Evolutionary conservation across 2,113 vertebrate genomes (phyloP), one percentile per base, ranked within the genome.

Genomic region (Hydrolagus affinis): DNA sequence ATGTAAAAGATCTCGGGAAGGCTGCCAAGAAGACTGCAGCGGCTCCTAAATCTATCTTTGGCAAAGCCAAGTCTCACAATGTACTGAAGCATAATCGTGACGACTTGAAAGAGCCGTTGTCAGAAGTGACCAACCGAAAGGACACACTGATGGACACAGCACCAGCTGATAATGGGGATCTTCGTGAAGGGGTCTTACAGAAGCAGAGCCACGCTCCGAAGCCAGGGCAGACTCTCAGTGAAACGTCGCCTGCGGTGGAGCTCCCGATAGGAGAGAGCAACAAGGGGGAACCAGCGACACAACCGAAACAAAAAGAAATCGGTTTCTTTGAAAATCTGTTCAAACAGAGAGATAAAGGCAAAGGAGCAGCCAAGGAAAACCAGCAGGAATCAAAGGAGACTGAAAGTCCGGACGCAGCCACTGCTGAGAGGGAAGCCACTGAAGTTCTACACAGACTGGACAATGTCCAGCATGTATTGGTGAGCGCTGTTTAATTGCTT

Each of bases 271-370:
- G 88, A 0, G 87, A 1, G 10, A 60, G 87, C 10, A 86, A 88
- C 0, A 85, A 89, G 88, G 72, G 86, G 7, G 87, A 44, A 11
- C 62, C 86, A 64, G 83, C 0, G 0, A 85, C 85, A 0, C 0
- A 71, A 21, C 9, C 88, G 0, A 90, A 88, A 86, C 75, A 88
- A 0, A 90, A 80, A 73, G 88, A 87, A 87, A 2, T 90, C 66
- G 89, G 86, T 68, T 88, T 96, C 86, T 91, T 96, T 2, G 91
- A 94, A 85, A 95, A 89, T 86, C 86, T 95, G 86, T 96, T 96
- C 90, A 94, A 87, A 85, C 89, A 92, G 90, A 88, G 88, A 70
- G 92, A 92, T 68, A 94, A 90, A 86, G 88, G 87, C 62, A 89
- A 76, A 86, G 90, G 86, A n/a, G 57, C 85, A 62, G 21, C 25